Base-by-base conservation (phyloP, 2,888 invertebrate species). In the Scrobipalpa atriplicella region DNA sequence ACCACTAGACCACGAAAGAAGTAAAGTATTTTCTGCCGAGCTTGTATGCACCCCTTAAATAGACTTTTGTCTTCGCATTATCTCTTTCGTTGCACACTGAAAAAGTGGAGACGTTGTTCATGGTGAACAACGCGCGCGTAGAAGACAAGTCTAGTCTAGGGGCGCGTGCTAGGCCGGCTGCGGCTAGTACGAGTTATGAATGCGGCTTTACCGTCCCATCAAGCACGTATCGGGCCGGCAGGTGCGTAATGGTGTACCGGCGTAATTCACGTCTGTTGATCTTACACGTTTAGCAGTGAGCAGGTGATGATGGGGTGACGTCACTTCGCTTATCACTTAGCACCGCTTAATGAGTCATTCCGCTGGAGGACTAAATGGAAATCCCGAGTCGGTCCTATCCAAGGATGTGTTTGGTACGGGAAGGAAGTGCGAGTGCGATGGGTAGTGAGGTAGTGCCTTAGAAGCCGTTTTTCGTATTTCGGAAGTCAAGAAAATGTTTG, bases 211-310 rank as follows among this genome's bases (percentile, higher is more conserved):
- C 82, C 69, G 69, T 70, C 75, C 76, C 80, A 81, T 82, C 79
- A 75, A 79, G 81, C 89, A 89, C 89, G 89, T 88, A 85, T 78
- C 74, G 72, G 72, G 71, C 70, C 75, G 75, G 79, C 86, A 84
- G 83, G 79, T 81, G 78, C 73, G 72, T 80, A 79, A 79, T 79
- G 72, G 75, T 66, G 70, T 63, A 72, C 71, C 74, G 74, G 73
- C 74, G 75, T 77, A 77, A 76, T 76, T 74, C 80, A 73, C 76
- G 75, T 75, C 76, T 76, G 80, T 80, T 77, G 75, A 78, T 80
- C 77, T 77, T 75, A 74, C 76, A 72, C 75, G 76, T 75, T 78
- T 76, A 82, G 51, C 66, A 58, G 66, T 56, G 18, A 64, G 56
- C 64, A 39, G 65, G 21, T 66, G 66, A 63, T 61, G 58, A 58